Evolutionary conservation across 1,140 invertebrate genomes (phyloP), one percentile per base, ranked within the genome.

Genomic region (Trachymyrmex septentrionalis): DNA sequence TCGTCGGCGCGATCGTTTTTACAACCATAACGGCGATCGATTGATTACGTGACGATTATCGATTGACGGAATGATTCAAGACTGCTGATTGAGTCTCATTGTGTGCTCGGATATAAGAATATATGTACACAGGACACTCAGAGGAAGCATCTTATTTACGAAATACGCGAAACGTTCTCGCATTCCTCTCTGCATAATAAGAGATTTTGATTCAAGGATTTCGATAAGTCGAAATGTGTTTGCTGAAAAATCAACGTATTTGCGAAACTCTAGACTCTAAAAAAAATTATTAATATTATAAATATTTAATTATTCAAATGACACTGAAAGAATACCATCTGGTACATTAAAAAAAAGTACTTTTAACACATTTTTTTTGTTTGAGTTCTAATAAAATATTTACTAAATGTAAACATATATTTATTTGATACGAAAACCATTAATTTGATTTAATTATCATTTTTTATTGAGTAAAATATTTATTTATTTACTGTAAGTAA

Each of bases 21-120:
- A 69, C 67, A 81, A 81, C 16, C 10, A 78, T 78, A 66, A 78
- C 61, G 27, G 64, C 55, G n/a, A 76, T 76, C 81, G 21, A 81
- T 81, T 14, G 48, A 81, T 81, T 71, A 71, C 48, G 21, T 19
- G 21, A 16, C n/a, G 21, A 44, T 44, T 44, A 44, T 44, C 7
- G 64, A 44, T 44, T 44, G 38, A 44, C 7, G 9, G 24, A 81
- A 21, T 71, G 14, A 19, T 16, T 63, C n/a, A n/a, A 24, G n/a
- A 21, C 48, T 50, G 48, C 34, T 57, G 48, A 81, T 71, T 69
- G 30, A 16, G 3, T 3, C 71, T 71, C 38, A 80, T 80, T 69
- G 63, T 24, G 24, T 14, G 61, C 63, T 67, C 19, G 19, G 2
- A 1, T 34, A n/a, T 66, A 30, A 10, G 38, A 44, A 10, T 50